Percentiles rank a stretch among this genome's conserved stretches.
Evolutionary conservation across 2,113 vertebrate genomes (phyloP).

Genomic region (Sprattus sprattus): DNA sequence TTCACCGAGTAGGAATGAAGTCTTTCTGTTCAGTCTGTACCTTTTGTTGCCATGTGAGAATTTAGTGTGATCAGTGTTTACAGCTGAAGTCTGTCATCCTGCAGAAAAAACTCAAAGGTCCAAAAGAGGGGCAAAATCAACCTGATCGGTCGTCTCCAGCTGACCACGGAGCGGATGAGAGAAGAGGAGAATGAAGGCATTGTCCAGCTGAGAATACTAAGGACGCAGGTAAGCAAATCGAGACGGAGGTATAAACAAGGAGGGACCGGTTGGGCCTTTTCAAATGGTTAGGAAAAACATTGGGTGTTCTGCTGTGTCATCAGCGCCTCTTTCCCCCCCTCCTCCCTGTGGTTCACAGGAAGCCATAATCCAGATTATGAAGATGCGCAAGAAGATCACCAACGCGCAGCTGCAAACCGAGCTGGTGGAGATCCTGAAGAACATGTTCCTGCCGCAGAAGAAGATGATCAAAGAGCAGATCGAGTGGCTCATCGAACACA

Average conservation of each 20-base stretch:
- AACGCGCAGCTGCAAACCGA: slow-evolving; percentile 99
- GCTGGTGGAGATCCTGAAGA: slow-evolving; percentile 99
- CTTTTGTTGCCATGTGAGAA: neutral
- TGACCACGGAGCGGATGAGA: slow-evolving; percentile 97
- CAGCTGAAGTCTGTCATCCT: neutral
- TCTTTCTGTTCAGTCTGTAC: neutral
- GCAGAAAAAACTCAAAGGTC: slow-evolving; percentile 98
- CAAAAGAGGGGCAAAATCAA: slow-evolving; percentile 99
- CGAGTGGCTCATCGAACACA: slow-evolving; percentile 99
- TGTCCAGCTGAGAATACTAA: slow-evolving; percentile 95
- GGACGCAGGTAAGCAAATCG: slow-evolving; percentile 84
- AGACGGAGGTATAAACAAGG: too few relatives aligned
- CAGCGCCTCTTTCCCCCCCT: neutral
- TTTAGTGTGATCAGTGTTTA: neutral
- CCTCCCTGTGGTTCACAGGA: slow-evolving; percentile 71
- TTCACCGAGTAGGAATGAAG: neutral
- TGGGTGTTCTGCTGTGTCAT: neutral
- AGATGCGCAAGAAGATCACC: slow-evolving; percentile 99
- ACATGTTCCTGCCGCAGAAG: slow-evolving; percentile 99
- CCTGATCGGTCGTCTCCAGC: slow-evolving; percentile 94
- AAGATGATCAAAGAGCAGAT: slow-evolving; percentile 99
- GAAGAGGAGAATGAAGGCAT: slow-evolving; percentile 99
- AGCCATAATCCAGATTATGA: slow-evolving; percentile 99
- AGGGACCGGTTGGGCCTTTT: neutral
- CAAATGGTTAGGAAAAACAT: neutral